Percentiles rank a stretch among this genome's conserved stretches.
These are phyloP conservation scores for Chloroceryle aenea DNA, from an alignment of 2,113 vertebrate genomes.

Conservation along the genomic window DNA sequence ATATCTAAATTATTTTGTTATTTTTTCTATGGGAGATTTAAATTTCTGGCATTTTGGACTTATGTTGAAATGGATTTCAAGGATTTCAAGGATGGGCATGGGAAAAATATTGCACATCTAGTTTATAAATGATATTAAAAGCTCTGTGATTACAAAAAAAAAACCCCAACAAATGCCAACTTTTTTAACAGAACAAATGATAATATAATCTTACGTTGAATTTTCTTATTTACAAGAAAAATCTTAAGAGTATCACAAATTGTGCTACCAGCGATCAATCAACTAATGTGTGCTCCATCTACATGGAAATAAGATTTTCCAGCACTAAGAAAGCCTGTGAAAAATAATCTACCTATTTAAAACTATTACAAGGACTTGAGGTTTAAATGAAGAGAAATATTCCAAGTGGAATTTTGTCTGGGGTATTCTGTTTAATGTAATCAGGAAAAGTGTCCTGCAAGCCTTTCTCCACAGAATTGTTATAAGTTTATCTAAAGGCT, in stretches of 20 bases:
- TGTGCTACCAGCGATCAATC: neutral
- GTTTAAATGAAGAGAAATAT: neutral
- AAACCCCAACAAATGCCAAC: neutral
- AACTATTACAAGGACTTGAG: neutral
- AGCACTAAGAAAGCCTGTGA: neutral
- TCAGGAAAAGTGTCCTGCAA: neutral
- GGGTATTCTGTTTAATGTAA: neutral
- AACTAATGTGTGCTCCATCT: neutral
- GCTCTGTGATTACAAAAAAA: neutral
- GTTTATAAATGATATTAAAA: neutral
- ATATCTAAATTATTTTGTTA: neutral
- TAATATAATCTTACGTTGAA: neutral
- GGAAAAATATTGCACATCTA: neutral
- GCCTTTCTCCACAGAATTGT: neutral
- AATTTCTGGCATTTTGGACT: neutral
- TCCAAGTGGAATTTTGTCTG: neutral
- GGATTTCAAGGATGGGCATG: rapidly evolving
- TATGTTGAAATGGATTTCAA: neutral
- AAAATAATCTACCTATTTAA: neutral
- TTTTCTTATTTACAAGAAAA: neutral
- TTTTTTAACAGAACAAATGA: neutral
- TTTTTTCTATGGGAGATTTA: neutral
- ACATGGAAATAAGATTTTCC: neutral
- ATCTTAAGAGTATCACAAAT: neutral
- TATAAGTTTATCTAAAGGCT: neutral